A percentile compares a stretch with the other conserved stretches of the same genome.
Conservation (phyloP, 2,113 vertebrate species). For the Trematocara unimaculatum region DNA sequence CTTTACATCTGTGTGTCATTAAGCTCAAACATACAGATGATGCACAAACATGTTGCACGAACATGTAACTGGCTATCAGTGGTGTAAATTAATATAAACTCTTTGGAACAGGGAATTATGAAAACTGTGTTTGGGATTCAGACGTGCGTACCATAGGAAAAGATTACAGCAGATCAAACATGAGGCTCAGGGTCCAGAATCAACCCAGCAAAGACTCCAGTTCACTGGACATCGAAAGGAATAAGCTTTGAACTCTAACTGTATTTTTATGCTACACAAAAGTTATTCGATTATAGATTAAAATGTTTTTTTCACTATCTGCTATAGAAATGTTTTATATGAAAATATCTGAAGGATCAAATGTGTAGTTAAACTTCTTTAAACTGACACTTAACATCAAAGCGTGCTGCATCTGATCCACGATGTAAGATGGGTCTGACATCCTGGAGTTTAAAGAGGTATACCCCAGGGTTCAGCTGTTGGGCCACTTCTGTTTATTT, state of each 20-base stretch:
- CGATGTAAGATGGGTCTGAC: not conserved
- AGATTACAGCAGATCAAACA: not conserved
- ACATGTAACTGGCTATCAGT: not conserved
- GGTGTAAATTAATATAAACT: not conserved
- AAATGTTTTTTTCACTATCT: not conserved
- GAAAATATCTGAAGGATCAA: not conserved
- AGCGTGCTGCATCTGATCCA: not conserved
- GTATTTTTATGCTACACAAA: not conserved
- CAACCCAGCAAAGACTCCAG: not conserved
- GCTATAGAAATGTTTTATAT: not conserved
- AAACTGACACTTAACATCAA: not conserved
- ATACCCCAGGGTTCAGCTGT: not conserved
- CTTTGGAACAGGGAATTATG: no score
- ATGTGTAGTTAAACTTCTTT: not conserved
- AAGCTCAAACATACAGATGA: not conserved
- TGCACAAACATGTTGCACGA: fast-evolving
- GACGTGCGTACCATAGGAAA: fast-evolving
- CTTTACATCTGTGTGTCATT: not conserved
- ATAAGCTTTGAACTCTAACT: fast-evolving
- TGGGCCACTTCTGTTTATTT: not conserved
- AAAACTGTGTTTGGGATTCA: not conserved
- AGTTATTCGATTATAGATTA: fast-evolving
- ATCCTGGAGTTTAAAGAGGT: not conserved
- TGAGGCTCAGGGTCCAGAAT: not conserved
- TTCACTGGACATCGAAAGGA: not conserved